phyloP scores from a whole-genome alignment of 2,888 invertebrate genomes.

The Cyclophora albipunctata region DNA sequence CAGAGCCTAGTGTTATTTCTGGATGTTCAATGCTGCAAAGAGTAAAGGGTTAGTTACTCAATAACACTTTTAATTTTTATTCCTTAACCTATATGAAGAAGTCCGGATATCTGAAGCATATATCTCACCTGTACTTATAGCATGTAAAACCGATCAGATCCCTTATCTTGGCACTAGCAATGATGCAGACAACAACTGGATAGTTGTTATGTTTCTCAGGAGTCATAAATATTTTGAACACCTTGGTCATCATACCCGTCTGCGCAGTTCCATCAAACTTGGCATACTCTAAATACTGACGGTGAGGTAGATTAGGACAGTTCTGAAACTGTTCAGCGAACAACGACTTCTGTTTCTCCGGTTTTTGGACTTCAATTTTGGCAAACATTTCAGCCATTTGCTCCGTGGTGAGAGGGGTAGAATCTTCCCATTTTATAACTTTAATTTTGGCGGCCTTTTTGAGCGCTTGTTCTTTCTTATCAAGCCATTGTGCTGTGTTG shows the following conservation, averaged over 20 bases:
- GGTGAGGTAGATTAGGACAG: slow-evolving; percentile 84
- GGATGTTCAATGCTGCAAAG: slow-evolving; percentile 76
- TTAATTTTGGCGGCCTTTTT: slow-evolving; percentile 86
- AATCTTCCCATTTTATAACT: slow-evolving; percentile 82
- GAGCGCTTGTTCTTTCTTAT: slow-evolving; percentile 90
- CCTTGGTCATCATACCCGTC: slow-evolving; percentile 84
- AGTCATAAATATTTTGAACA: slow-evolving; percentile 92
- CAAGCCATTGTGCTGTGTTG: slow-evolving; percentile 91
- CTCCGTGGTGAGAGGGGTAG: slow-evolving; percentile 67
- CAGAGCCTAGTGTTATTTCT: slow-evolving; percentile 77
- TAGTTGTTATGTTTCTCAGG: slow-evolving; percentile 87
- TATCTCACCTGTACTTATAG: slow-evolving; percentile 82
- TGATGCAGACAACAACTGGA: slow-evolving; percentile 87
- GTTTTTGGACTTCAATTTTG: slow-evolving; percentile 50
- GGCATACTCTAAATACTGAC: slow-evolving; percentile 92
- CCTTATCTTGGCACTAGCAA: slow-evolving; percentile 88
- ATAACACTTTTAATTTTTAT: background rate
- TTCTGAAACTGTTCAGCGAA: slow-evolving; percentile 85
- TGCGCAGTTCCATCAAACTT: slow-evolving; percentile 94
- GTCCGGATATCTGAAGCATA: background rate
- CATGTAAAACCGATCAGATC: slow-evolving; percentile 95
- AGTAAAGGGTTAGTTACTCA: slow-evolving; percentile 4
- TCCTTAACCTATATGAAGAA: no score
- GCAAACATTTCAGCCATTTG: slow-evolving; percentile 77
- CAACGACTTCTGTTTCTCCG: slow-evolving; percentile 72